phyloP scores from a whole-genome alignment of 2,888 invertebrate species.

The Clivina fossor region DNA sequence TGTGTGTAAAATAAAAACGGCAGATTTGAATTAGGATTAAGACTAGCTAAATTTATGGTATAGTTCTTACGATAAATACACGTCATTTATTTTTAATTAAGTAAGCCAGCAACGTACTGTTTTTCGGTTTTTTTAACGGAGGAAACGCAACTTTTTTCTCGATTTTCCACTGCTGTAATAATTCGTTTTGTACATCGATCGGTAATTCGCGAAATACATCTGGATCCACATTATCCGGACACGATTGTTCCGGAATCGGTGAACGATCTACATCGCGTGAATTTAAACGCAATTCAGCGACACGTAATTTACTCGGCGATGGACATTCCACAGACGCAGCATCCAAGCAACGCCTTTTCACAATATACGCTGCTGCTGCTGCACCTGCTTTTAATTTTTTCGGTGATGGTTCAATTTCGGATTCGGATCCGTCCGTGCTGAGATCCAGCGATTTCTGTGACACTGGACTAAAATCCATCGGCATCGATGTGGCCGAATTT shows the following conservation, averaged over 20 bases:
- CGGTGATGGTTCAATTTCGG: conserved; percentile 73
- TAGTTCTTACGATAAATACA: too few relatives aligned
- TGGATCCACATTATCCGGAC: conserved; percentile 68
- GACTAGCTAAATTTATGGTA: too few relatives aligned
- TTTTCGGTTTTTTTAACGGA: conserved; percentile 59
- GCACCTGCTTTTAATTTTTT: conserved; percentile 64
- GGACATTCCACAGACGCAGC: conserved; percentile 58
- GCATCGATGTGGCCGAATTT: conserved; percentile 5
- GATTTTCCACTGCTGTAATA: conserved; percentile 66
- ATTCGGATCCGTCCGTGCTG: conserved; percentile 64
- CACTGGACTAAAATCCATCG: conserved; percentile 39
- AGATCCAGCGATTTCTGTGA: conserved; percentile 50
- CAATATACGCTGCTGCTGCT: too few relatives aligned
- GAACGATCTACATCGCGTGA: conserved; percentile 60
- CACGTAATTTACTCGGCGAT: conserved; percentile 69
- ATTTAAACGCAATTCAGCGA: conserved; percentile 66
- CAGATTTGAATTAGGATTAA: too few relatives aligned
- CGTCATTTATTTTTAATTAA: conserved; percentile 67
- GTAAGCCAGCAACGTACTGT: conserved; percentile 69
- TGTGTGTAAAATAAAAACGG: too few relatives aligned
- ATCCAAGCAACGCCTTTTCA: conserved; percentile 54
- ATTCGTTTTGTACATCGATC: conserved; percentile 70
- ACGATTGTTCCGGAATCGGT: conserved; percentile 43
- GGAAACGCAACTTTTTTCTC: conserved; percentile 44
- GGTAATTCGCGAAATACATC: conserved; percentile 72